phyloP scores from a whole-genome alignment of 2,797 vertebrate species.

The Sciaenops ocellatus region DNA sequence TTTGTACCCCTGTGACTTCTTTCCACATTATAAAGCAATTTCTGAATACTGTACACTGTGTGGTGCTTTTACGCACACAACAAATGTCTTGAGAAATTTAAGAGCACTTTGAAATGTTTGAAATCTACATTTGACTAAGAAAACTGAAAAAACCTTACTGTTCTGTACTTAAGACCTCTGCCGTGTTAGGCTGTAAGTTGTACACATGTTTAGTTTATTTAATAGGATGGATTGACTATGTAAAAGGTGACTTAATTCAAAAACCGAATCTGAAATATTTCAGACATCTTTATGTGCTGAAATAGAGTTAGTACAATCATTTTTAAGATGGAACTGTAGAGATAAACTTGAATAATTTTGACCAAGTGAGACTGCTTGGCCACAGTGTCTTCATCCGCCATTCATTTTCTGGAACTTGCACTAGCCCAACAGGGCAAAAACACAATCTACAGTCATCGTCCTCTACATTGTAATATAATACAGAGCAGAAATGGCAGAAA shows the following conservation, averaged over 20 bases:
- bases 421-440: slow-evolving; percentile 30
- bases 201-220: not conserved
- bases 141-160: not conserved
- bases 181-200: not conserved
- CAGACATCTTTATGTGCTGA: not conserved
- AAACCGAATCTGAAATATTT: not conserved
- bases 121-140: not conserved
- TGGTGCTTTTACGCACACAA: not conserved
- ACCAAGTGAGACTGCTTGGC: not conserved
- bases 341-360: slow-evolving; percentile 13
- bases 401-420: slow-evolving; percentile 45
- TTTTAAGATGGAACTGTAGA: not conserved
- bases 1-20: not conserved
- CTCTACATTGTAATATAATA: not conserved
- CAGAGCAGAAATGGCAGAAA: slow-evolving; percentile 1
- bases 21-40: not conserved
- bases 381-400: not conserved
- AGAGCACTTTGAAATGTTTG: slow-evolving; percentile 7
- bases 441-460: not conserved
- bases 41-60: not conserved
- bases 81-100: not conserved
- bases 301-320: not conserved
- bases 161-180: slow-evolving; percentile 4
- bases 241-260: not conserved
- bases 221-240: not conserved